These are phyloP conservation scores for Perodicticus potto DNA, from an alignment of 2,797 vertebrate species.

Conservation along the genomic window DNA sequence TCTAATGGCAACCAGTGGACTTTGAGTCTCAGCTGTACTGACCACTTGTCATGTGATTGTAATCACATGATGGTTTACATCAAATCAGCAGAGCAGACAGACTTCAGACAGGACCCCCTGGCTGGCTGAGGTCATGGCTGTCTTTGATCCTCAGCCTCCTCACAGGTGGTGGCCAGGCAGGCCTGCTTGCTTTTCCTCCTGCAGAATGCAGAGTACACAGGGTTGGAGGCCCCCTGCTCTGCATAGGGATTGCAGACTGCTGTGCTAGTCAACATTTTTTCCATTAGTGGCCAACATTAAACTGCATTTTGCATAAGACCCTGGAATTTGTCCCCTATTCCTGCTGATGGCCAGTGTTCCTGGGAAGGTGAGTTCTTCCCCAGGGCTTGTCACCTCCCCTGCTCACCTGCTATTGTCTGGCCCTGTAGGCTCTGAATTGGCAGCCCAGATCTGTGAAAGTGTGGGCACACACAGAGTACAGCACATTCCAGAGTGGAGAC, in stretches of 20 bases:
- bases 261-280: not conserved
- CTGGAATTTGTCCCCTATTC: not conserved
- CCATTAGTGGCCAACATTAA: not conserved
- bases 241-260: not conserved
- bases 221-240: not conserved
- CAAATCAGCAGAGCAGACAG: not conserved
- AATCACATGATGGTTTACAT: not conserved
- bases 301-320: not conserved
- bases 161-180: not conserved
- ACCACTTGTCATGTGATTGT: not conserved
- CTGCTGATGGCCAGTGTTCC: not conserved
- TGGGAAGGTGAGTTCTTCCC: not conserved
- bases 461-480: not conserved
- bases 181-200: not conserved
- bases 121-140: not conserved
- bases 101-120: not conserved
- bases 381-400: not conserved
- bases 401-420: not conserved
- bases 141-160: not conserved
- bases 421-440: not conserved
- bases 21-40: not conserved
- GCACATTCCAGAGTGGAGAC: not conserved
- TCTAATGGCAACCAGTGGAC: not conserved
- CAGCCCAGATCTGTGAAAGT: not conserved
- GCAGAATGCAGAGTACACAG: not conserved